Conservation (phyloP, 2,113 vertebrate genomes). For the Oryzias javanicus region DNA sequence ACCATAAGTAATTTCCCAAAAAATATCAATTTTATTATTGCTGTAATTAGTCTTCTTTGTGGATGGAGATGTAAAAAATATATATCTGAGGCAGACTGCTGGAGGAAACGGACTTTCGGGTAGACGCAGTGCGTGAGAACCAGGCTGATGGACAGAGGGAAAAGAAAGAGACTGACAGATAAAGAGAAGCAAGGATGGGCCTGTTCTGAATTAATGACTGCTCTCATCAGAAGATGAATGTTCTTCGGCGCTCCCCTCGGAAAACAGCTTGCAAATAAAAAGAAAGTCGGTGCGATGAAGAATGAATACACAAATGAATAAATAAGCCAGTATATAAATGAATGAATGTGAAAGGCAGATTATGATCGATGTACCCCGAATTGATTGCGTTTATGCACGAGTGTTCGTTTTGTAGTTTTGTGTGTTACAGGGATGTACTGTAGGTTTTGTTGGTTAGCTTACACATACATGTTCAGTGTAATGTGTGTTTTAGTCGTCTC, state of each 20-base stretch:
- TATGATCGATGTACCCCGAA: conserved; percentile 40
- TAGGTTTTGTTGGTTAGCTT: conserved; percentile 27
- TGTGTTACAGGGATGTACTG: conserved; percentile 7
- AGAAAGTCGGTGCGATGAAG: conserved; percentile 62
- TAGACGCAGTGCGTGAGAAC: conserved; percentile 42
- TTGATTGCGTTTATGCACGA: conserved; percentile 5
- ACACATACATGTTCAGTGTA: conserved; percentile 23
- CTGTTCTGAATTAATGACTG: conserved; percentile 71
- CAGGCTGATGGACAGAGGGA: conserved; percentile 52
- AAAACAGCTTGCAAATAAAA: conserved; percentile 56
- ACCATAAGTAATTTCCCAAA: no score
- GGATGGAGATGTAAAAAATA: not conserved
- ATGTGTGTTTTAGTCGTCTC: conserved; percentile 2
- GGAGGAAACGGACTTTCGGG: conserved; percentile 40
- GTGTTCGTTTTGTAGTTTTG: conserved; percentile 13
- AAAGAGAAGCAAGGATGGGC: conserved; percentile 53
- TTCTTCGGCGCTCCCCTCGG: conserved; percentile 55
- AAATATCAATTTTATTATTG: not conserved
- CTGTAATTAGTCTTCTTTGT: conserved; percentile 6
- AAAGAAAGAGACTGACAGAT: conserved; percentile 56
- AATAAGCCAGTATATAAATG: conserved; percentile 71
- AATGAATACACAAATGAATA: conserved; percentile 73
- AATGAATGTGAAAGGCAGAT: conserved; percentile 59
- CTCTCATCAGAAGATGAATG: conserved; percentile 71
- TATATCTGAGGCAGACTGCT: conserved; percentile 13